Base-by-base conservation (phyloP, 2,888 invertebrate genomes). In the Drosophila prostipennis region DNA sequence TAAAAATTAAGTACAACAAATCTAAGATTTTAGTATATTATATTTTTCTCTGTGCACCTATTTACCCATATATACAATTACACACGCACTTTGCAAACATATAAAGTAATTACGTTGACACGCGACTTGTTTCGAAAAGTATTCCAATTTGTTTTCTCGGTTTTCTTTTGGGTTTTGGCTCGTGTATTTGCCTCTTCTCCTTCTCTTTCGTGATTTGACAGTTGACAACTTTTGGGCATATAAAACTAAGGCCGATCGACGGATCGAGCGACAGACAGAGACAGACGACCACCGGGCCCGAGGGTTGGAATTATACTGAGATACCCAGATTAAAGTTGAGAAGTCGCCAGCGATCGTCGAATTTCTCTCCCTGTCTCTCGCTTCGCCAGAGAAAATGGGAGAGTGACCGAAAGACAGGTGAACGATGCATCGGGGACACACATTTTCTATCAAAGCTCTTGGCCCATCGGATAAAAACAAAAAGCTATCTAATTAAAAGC, bases 61-160 rank as follows among this genome's bases (percentile, higher is more conserved):
- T 43, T 11, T 67, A 67, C 32, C 40, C 16, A 56, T 55, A 68
- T 57, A 72, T 72, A 52, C 39, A 45, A 53, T 53, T 40, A 51
- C 58, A 60, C 52, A 72, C 42, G 51, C 45, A 55, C 57, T 65
- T 51, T 51, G 74, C 75, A 60, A 61, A 78, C 74, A 70, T 79
- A 59, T 75, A 54, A 72, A 70, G 82, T 70, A 68, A 74, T 85
- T 79, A 74, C 74, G 54, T 42, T 70, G 76, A 84, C 81, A 87
- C 87, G 87, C 84, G 87, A 86, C 80, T 88, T 46, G 84, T 83
- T 83, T 88, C 74, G 75, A 81, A 81, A 78, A 84, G 64, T 70
- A 53, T 72, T 81, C 71, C 77, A 61, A 69, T 60, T 42, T 67
- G 40, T 64, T 54, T 64, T 72, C 34, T 72, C 56, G 45, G n/a